Evolutionary conservation across 2,113 vertebrate genomes (phyloP).

Genomic region (Eurystomus gularis): DNA sequence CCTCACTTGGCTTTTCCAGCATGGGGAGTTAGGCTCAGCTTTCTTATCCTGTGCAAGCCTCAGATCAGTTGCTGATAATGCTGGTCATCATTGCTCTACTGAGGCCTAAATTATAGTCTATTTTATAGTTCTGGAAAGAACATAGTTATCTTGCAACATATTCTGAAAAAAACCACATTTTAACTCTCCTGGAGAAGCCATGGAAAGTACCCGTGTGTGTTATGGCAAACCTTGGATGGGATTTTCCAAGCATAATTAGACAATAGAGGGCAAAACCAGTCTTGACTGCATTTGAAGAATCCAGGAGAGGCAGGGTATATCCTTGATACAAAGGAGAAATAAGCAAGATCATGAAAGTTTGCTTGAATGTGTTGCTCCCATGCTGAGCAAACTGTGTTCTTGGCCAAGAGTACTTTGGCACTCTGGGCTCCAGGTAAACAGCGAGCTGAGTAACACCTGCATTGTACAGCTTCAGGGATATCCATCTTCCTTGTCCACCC

Average conservation of each 20-base stretch:
- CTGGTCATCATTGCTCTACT: background rate
- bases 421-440: background rate
- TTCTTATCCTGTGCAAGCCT: background rate
- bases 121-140: background rate
- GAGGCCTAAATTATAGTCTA: background rate
- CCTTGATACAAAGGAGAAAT: background rate
- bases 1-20: background rate
- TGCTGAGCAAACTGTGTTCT: background rate
- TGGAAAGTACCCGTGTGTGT: rapidly evolving
- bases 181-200: background rate
- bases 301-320: background rate
- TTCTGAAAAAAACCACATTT: background rate
- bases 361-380: background rate
- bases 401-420: background rate
- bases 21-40: background rate
- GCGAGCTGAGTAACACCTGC: background rate
- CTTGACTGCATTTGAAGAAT: background rate
- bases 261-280: background rate
- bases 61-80: background rate
- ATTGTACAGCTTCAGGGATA: background rate
- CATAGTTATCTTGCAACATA: background rate
- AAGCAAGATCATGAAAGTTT: background rate
- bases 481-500: background rate
- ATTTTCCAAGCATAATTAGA: background rate
- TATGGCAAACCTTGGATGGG: background rate